A percentile compares a stretch with the other conserved stretches of the same genome.
phyloP scores from a whole-genome alignment of 2,888 invertebrate genomes.

The Tiphia femorata region DNA sequence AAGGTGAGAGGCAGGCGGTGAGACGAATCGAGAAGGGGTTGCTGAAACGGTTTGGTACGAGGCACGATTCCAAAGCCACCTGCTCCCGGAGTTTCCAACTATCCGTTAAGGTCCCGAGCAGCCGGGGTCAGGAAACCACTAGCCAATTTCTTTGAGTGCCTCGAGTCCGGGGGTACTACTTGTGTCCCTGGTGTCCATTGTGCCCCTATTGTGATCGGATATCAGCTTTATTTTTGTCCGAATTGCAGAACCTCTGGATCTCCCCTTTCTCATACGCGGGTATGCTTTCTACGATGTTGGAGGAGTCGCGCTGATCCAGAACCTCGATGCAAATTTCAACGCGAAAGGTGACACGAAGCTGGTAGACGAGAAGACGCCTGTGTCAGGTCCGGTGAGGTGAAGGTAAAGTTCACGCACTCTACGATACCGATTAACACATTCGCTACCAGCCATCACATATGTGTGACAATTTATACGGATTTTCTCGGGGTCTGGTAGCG shows the following conservation, averaged over 20 bases:
- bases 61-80: conserved; percentile 49
- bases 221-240: conserved; percentile 56
- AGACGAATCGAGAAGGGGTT: conserved; percentile 18
- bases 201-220: conserved; percentile 59
- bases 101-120: conserved; percentile 54
- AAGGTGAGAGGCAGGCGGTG: conserved; percentile 3
- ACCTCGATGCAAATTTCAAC: too few relatives aligned
- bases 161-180: conserved; percentile 30
- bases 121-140: conserved; percentile 58
- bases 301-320: too few relatives aligned
- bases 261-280: neutral
- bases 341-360: too few relatives aligned
- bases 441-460: too few relatives aligned
- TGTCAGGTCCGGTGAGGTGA: too few relatives aligned
- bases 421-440: too few relatives aligned
- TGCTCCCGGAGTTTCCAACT: conserved; percentile 58
- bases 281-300: too few relatives aligned
- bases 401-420: too few relatives aligned
- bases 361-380: too few relatives aligned
- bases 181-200: conserved; percentile 52
- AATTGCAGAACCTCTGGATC: conserved; percentile 40
- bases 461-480: too few relatives aligned
- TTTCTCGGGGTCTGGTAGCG: too few relatives aligned
- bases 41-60: conserved; percentile 36
- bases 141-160: conserved; percentile 67